These are phyloP conservation scores for Philhelius pedissequus DNA, from an alignment of 2,888 invertebrate genomes.

Conservation along the genomic window DNA sequence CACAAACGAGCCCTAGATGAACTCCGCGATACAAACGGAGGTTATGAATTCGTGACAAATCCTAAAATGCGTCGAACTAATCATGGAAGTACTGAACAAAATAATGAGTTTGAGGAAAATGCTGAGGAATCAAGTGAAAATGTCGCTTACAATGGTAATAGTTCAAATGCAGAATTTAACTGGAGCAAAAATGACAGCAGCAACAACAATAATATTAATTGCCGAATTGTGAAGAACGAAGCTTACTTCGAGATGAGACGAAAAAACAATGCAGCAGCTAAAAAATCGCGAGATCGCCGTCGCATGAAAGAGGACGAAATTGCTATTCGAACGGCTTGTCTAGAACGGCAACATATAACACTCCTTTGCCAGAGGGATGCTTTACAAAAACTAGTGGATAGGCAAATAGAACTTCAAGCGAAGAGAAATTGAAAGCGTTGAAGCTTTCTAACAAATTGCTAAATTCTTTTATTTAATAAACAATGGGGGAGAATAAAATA, in stretches of 20 bases:
- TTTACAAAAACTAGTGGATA: conserved; percentile 83
- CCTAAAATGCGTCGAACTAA: conserved; percentile 85
- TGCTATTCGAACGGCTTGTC: conserved; percentile 90
- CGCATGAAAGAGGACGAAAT: conserved; percentile 95
- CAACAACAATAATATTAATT: conserved; percentile 54
- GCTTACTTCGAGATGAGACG: conserved; percentile 92
- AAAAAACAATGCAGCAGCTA: conserved; percentile 97
- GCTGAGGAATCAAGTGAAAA: conserved; percentile 76
- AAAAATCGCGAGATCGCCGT: conserved; percentile 93
- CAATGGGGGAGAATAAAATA: neutral
- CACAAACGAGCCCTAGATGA: conserved; percentile 83
- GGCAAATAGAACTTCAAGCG: too few species aligned
- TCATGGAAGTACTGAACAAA: conserved; percentile 72
- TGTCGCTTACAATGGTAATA: conserved; percentile 74
- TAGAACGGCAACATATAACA: conserved; percentile 93
- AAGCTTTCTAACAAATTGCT: too few species aligned
- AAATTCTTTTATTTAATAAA: neutral
- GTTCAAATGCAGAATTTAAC: conserved; percentile 17
- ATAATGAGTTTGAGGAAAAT: conserved; percentile 76
- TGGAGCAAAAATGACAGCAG: conserved; percentile 28
- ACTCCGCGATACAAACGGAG: conserved; percentile 83
- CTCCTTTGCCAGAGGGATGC: conserved; percentile 85
- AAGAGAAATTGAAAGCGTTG: too few species aligned
- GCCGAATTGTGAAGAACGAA: conserved; percentile 83
- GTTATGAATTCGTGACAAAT: conserved; percentile 81